Conservation (phyloP, 2,113 vertebrate species). For the Micronycteris hirsuta region DNA sequence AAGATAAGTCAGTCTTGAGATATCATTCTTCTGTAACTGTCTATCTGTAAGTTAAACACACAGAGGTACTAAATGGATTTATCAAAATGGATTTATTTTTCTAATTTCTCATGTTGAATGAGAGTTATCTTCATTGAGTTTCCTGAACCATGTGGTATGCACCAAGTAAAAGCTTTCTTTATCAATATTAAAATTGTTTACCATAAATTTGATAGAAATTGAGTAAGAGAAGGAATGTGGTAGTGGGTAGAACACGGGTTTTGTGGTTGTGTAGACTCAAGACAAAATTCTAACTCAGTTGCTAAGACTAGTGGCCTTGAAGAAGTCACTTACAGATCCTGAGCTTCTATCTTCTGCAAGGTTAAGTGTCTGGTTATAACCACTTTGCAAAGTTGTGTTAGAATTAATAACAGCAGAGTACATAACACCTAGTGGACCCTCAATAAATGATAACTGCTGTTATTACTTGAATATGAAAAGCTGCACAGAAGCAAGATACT, state of each 20-base stretch:
- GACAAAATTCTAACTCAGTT: not conserved
- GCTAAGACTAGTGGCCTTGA: not conserved
- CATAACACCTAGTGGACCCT: not conserved
- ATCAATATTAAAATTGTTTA: conserved; percentile 15
- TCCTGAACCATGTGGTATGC: not conserved
- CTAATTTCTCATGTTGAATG: not conserved
- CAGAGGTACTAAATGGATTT: not conserved
- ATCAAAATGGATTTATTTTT: conserved; percentile 39
- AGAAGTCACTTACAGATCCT: not conserved
- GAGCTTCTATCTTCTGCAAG: not conserved
- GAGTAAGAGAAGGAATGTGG: not conserved
- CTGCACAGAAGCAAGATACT: conserved; percentile 48
- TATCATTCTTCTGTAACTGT: conserved; percentile 9
- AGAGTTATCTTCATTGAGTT: not conserved
- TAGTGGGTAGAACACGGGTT: not conserved
- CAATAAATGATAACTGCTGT: not conserved
- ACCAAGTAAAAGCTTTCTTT: conserved; percentile 14
- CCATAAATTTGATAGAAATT: conserved; percentile 46
- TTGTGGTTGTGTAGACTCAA: not conserved
- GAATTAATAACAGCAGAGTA: not conserved
- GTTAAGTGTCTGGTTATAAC: not conserved
- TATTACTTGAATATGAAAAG: not conserved
- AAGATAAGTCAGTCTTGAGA: conserved; percentile 35
- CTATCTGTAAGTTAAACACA: conserved; percentile 58
- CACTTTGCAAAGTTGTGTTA: not conserved